A percentile compares a stretch with the other conserved stretches of the same genome.
phyloP scores from a whole-genome alignment of 2,797 vertebrate species.

The Alectoris magna region DNA sequence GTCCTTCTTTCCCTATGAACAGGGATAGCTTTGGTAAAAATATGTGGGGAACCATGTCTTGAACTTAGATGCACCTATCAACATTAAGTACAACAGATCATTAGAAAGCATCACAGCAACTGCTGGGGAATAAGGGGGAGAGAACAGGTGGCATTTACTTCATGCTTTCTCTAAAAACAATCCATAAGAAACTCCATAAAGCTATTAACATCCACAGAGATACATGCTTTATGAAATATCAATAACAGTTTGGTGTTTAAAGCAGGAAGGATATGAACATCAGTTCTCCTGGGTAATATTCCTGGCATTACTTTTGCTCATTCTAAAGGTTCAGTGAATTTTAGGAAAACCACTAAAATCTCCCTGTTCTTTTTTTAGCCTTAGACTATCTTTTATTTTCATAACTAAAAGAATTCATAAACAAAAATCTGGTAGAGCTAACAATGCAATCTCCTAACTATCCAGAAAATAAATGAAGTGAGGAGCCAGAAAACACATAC shows the following conservation, averaged over 20 bases:
- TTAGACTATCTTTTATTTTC: neutral
- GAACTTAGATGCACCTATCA: neutral
- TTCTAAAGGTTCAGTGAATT: neutral
- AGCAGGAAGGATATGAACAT: neutral
- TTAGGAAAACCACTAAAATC: neutral
- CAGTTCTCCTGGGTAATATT: slow-evolving; percentile 3
- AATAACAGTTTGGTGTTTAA: neutral
- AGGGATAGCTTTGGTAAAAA: neutral
- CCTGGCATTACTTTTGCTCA: neutral
- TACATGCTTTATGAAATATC: neutral
- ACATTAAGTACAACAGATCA: neutral
- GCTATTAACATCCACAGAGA: neutral
- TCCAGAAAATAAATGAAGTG: neutral
- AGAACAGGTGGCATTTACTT: slow-evolving; percentile 3
- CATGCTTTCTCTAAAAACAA: slow-evolving; percentile 12
- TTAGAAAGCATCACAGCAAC: neutral
- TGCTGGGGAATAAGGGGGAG: neutral
- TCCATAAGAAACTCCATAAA: neutral
- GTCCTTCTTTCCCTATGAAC: neutral
- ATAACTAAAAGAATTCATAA: neutral
- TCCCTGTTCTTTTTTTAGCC: neutral
- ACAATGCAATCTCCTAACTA: neutral
- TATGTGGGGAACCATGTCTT: neutral
- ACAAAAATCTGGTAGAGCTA: neutral
- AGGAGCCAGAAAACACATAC: neutral